Evolutionary conservation across 2,113 vertebrate species (phyloP), one percentile per base, ranked within the genome.

Genomic region (Salvator merianae): DNA sequence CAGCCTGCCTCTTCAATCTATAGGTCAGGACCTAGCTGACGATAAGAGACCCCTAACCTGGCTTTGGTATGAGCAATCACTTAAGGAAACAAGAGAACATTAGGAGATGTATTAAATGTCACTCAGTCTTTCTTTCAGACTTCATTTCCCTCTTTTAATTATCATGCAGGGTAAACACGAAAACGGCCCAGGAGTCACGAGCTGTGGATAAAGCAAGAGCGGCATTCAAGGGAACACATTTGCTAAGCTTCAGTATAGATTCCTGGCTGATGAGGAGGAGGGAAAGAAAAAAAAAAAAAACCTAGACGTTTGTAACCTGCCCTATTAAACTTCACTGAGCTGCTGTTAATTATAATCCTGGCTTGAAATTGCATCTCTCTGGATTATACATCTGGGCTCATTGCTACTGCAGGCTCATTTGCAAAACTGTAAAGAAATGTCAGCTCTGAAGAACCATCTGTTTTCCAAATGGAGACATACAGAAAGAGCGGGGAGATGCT

Each of bases 21-120:
- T 90, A 93, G 98, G 98, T 98, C 98, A 98, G 95, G 97, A 97
- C 97, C 97, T 94, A 92, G 95, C 92, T 93, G 95, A 95, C 96
- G 95, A 96, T 95, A 96, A 91, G 91, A 91, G 95, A 93, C 87
- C 92, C 83, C 92, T 96, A 96, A 96, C 97, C 96, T 94, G 96
- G 91, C 93, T 91, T 94, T 92, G 88, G 91, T 90, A 89, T 81
- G 83, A 93, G 90, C 79, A 86, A 86, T 93, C 93, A 87, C 95
- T 95, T 96, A 95, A 92, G 93, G 94, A 93, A 95, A 94, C 89
- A 93, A 87, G 88, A 95, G 89, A 88, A 87, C 92, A 93, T 93
- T 94, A 93, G 88, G 77, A 92, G 94, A 94, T 96, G 55, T 59
- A 96, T 95, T 95, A 92, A 83, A 91, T 96, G 93, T 95, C 94